phyloP scores from a whole-genome alignment of 1,140 invertebrate genomes.

The Globodera rostochiensis region DNA sequence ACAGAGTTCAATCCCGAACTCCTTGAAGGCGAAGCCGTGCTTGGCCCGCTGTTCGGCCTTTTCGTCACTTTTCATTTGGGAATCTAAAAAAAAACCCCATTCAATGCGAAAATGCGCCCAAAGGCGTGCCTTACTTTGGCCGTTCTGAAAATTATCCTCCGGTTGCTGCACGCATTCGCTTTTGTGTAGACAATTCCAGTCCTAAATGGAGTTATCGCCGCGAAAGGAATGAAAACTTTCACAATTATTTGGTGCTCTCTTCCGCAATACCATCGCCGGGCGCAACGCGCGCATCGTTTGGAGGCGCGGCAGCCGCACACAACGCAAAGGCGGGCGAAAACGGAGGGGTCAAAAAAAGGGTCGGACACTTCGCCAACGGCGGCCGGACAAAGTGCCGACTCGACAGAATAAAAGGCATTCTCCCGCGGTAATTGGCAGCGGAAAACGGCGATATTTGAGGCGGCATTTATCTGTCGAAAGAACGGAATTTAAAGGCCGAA shows the following conservation, averaged over 20 bases:
- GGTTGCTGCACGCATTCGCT: conserved; percentile 69
- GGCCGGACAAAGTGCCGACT: conserved; percentile 71
- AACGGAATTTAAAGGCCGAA: not conserved
- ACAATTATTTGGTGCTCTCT: conserved; percentile 82
- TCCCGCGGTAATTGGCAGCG: conserved; percentile 77
- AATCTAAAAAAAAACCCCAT: not conserved
- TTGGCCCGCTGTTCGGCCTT: conserved; percentile 34
- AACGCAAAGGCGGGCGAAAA: conserved; percentile 73
- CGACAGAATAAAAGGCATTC: conserved; percentile 80
- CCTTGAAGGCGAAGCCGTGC: conserved; percentile 51
- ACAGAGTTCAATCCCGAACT: conserved; percentile 50
- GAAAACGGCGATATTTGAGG: conserved; percentile 73
- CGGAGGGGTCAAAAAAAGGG: conserved; percentile 68
- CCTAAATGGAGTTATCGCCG: not conserved
- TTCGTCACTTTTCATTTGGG: conserved; percentile 9
- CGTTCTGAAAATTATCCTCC: not conserved
- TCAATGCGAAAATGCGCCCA: conserved; percentile 69
- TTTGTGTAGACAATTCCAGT: conserved; percentile 74
- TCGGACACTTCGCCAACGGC: conserved; percentile 67
- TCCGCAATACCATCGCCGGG: conserved; percentile 76
- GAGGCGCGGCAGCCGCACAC: conserved; percentile 79
- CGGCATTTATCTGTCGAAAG: conserved; percentile 50
- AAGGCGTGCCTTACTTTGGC: not conserved
- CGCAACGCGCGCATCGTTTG: conserved; percentile 81
- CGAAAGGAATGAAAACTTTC: conserved; percentile 71